Conservation (phyloP, 2,113 vertebrate species). For the Euleptes europaea region DNA sequence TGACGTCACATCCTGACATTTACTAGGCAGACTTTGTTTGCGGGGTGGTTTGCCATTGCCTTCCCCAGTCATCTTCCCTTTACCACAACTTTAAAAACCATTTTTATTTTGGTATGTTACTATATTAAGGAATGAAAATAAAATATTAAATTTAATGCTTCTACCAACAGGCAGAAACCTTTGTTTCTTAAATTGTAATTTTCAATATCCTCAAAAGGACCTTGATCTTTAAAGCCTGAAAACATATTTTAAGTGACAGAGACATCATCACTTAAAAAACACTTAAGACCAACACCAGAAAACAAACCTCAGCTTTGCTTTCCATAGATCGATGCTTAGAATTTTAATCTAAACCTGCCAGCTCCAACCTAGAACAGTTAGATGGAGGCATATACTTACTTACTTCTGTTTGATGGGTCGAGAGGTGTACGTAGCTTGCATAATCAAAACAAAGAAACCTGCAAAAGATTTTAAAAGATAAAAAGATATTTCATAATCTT, state of each 20-base stretch:
- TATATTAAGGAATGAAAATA: not conserved
- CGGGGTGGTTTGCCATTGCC: too few relatives aligned
- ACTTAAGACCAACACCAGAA: not conserved
- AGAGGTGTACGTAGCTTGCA: not conserved
- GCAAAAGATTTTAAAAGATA: not conserved
- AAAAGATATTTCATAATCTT: not conserved
- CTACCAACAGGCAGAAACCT: not conserved
- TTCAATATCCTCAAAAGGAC: not conserved
- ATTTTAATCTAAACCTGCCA: not conserved
- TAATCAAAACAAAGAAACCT: conserved; percentile 13
- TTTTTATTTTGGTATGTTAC: not conserved
- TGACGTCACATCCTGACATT: too few relatives aligned
- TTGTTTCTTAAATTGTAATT: not conserved
- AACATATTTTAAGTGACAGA: not conserved
- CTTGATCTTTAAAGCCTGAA: not conserved
- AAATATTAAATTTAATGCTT: not conserved
- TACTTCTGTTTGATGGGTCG: not conserved
- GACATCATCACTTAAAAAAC: not conserved
- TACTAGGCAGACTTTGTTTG: too few relatives aligned
- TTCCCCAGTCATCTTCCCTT: too few relatives aligned
- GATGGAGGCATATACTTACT: not conserved
- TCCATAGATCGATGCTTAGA: conserved; percentile 37
- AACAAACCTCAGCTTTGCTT: conserved; percentile 17
- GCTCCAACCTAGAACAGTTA: not conserved
- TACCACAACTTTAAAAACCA: not conserved